These are phyloP conservation scores for Tetramorium alpestre DNA, from an alignment of 1,140 invertebrate species.

Conservation along the genomic window DNA sequence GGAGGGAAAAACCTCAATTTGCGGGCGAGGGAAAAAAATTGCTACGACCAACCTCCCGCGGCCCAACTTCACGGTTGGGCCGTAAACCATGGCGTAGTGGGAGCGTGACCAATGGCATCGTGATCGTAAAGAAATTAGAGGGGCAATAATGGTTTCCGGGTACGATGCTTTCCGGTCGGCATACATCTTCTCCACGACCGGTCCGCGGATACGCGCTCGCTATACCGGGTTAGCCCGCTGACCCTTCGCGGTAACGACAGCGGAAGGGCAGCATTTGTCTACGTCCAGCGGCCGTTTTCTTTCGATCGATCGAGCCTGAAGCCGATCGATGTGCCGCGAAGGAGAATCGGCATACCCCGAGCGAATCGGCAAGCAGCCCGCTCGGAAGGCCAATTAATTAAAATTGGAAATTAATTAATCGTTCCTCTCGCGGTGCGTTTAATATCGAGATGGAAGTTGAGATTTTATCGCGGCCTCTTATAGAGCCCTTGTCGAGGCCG, in stretches of 20 bases:
- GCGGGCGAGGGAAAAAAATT: conserved; percentile 11
- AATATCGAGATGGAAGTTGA: conserved; percentile 33
- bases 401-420: conserved; percentile 58
- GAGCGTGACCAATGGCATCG: conserved; percentile 84
- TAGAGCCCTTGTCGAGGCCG: background rate
- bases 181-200: conserved; percentile 81
- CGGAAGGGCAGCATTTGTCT: conserved; percentile 74
- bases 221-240: conserved; percentile 62
- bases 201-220: conserved; percentile 48
- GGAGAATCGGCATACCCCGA: background rate
- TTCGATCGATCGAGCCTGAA: conserved; percentile 52
- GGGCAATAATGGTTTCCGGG: conserved; percentile 84
- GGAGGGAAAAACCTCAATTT: conserved; percentile 49
- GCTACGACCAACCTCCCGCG: conserved; percentile 16
- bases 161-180: conserved; percentile 83
- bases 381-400: conserved; percentile 39
- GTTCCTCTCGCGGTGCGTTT: conserved; percentile 14
- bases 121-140: conserved; percentile 86
- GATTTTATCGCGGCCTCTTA: conserved; percentile 44
- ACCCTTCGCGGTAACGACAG: conserved; percentile 68
- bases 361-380: background rate
- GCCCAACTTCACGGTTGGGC: conserved; percentile 48
- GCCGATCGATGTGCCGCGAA: background rate
- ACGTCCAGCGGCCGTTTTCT: conserved; percentile 40
- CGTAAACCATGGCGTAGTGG: conserved; percentile 78